Base-by-base conservation (phyloP, 1,140 invertebrate species). In the Aphis gossypii region DNA sequence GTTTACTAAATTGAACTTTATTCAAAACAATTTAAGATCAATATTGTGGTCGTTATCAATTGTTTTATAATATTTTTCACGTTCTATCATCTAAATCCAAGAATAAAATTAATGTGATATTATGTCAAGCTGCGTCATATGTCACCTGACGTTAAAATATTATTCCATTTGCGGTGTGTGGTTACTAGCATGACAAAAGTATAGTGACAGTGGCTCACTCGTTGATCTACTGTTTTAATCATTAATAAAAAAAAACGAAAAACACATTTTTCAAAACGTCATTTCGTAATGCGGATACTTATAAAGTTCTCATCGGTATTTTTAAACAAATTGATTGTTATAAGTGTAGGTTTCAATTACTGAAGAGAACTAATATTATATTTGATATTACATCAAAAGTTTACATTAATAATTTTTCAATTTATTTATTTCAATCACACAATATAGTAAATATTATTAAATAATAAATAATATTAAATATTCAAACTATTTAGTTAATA, bases 211-310 rank as follows among this genome's bases (percentile, higher is more conserved):
- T 56, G 88, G 88, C 35, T 89, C 88, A 56, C 51, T 30, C 89
- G 89, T 90, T 60, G 89, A 60, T 90, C 89, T 60, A 90, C 89
- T 60, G 41, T 44, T 82, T 91, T 46, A 21, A n/a, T 60, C 90
- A n/a, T 91, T 91, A 46, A 91, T 91, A 91, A 91, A 91, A 91
- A 91, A 60, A 30, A 30, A n/a, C 4, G 9, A 23, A 76, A 60
- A 76, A 91, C 18, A 56, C 60, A 68, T 92, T 92, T 92, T 82
- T 92, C 90, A 92, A 92, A 82, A 48, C 68, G 68, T 83, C 60
- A 48, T 82, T 82, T 91, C 11, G 21, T 25, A 56, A 56, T 38
- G 48, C 20, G 48, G 38, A 38, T 18, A 68, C 54, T 76, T 25
- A n/a, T 76, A 46, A 30, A 76, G 90, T 44, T 5, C 41, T 91